Conservation (phyloP, 2,797 vertebrate genomes). For the Eutrigla gurnardus region DNA sequence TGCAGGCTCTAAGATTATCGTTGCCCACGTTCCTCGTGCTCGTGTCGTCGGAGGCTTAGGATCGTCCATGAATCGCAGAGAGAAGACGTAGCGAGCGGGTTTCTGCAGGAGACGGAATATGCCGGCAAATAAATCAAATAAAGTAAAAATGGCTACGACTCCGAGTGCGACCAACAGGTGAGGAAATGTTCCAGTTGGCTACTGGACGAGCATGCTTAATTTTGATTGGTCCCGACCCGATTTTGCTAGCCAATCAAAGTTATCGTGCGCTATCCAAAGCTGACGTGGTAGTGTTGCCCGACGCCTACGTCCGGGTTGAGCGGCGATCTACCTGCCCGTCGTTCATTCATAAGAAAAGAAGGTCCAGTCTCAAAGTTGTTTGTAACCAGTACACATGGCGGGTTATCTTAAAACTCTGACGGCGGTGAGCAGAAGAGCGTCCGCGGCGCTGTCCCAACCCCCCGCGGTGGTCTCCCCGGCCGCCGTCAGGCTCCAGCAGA, state of each 20-base stretch:
- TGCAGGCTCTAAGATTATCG: no score
- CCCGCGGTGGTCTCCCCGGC: constrained; percentile 77
- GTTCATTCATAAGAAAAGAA: constrained; percentile 39
- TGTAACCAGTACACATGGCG: constrained; percentile 78
- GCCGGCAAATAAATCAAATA: no score
- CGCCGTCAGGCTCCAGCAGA: constrained; percentile 69
- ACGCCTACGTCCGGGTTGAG: no score
- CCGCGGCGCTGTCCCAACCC: constrained; percentile 54
- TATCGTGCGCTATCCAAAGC: background rate
- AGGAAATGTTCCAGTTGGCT: no score
- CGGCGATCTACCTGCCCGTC: background rate
- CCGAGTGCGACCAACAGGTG: no score
- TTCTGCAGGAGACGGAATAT: no score
- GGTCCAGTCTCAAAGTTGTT: rapidly evolving
- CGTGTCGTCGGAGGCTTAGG: no score
- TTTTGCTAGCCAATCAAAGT: constrained; percentile 35
- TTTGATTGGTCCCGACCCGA: constrained; percentile 29
- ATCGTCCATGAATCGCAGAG: no score
- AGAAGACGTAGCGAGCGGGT: no score
- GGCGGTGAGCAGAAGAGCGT: constrained; percentile 63
- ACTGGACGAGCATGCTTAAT: background rate
- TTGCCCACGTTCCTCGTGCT: no score
- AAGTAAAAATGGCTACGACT: no score
- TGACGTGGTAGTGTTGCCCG: constrained; percentile 46
- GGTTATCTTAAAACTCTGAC: constrained; percentile 81